Evolutionary conservation across 1,140 invertebrate genomes (phyloP), one percentile per base, ranked within the genome.

Genomic region (Olivierus martensii): DNA sequence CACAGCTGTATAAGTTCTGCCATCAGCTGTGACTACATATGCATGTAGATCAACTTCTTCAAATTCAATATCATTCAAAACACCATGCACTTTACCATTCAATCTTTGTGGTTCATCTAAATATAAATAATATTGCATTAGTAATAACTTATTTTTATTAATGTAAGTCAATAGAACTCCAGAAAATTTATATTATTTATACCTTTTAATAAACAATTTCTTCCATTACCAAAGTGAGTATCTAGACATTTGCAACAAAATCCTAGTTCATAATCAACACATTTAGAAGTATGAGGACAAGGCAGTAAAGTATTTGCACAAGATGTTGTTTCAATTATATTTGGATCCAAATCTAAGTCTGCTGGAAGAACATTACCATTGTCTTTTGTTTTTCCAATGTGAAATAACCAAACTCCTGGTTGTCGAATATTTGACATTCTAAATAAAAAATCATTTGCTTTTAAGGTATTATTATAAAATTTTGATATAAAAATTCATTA

Each of bases 171-270:
- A n/a, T n/a, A n/a, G n/a, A n/a, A n/a, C n/a, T n/a, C n/a, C n/a
- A n/a, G n/a, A n/a, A n/a, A 35, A 35, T 28, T 0, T 28, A 4
- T 28, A 9, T 6, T 14, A 49, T 21, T 14, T 61, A 69, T 71
- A 85, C 83, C 82, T 65, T 83, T 78, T 67, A 81, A 79, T 36
- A 96, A 73, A 65, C 93, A 97, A 44, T 79, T 79, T 66, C 79
- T 79, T 49, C 93, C 93, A 67, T 97, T 96, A 51, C 93, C 92
- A 66, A 87, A 91, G 66, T 74, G 90, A 22, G 80, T 81, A 1
- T 75, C 63, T 17, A 78, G 72, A 66, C 92, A 97, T 44, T 77
- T 71, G 67, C 92, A 97, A 64, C 92, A 97, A 64, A 84, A 92
- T 4, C 91, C 91, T 22, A 14, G 35, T 42, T 78, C 71, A 61